A percentile compares a stretch with the other conserved stretches of the same genome.
phyloP scores from a whole-genome alignment of 2,888 invertebrate genomes.

The Drosophila lacicola region DNA sequence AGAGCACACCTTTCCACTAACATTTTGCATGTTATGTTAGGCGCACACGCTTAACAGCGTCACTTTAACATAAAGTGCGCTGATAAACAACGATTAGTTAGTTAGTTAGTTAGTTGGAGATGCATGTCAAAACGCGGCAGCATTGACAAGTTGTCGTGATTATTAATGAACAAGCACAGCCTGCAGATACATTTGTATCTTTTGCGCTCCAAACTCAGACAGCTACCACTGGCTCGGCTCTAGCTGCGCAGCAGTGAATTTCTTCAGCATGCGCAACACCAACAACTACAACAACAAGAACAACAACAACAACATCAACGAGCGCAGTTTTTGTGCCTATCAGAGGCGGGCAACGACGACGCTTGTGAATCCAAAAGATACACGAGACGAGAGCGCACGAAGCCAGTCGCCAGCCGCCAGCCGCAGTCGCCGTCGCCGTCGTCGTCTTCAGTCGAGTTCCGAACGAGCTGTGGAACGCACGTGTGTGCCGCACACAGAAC shows the following conservation, averaged over 20 bases:
- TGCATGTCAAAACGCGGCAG: conserved; percentile 41
- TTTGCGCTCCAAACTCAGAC: conserved; percentile 44
- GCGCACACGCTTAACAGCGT: conserved; percentile 18
- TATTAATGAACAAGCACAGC: conserved; percentile 56
- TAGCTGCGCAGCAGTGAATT: conserved; percentile 60
- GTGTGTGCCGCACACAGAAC: conserved; percentile 59
- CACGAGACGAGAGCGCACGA: conserved; percentile 47
- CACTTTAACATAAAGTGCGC: conserved; percentile 15
- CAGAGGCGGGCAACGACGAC: conserved; percentile 60
- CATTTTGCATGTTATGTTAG: conserved; percentile 15
- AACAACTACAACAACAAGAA: conserved; percentile 25
- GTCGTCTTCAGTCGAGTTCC: conserved; percentile 78
- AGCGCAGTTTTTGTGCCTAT: conserved; percentile 61
- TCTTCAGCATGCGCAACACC: conserved; percentile 56
- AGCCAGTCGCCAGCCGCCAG: conserved; percentile 24
- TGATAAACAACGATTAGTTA: conserved; percentile 53
- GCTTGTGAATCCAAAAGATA: conserved; percentile 35
- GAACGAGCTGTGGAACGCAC: conserved; percentile 80
- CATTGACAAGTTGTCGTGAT: conserved; percentile 69
- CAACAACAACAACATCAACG: conserved; percentile 26
- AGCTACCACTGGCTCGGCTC: conserved; percentile 50
- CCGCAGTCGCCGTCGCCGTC: conserved; percentile 19
- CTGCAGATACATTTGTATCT: conserved; percentile 59
- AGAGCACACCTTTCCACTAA: conserved; percentile 9
- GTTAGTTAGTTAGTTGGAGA: conserved; percentile 33